A percentile compares a stretch with the other conserved stretches of the same genome.
These are phyloP conservation scores for Drosophila sucinea DNA, from an alignment of 1,140 invertebrate species.

Conservation along the genomic window DNA sequence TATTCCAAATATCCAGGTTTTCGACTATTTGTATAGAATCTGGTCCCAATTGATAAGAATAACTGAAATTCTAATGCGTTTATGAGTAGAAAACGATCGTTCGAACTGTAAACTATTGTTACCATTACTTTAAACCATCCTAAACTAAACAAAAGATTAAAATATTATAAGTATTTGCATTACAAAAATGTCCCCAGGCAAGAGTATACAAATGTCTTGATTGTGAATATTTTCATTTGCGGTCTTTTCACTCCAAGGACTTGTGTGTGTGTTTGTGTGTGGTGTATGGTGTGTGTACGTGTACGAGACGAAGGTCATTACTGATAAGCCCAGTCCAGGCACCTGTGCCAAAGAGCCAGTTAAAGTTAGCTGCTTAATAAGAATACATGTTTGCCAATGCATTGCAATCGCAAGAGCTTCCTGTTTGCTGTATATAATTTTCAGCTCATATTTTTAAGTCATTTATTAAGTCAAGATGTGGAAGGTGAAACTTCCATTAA, in stretches of 20 bases:
- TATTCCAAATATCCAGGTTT: too few species aligned
- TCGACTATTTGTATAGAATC: too few species aligned
- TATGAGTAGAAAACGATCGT: too few species aligned
- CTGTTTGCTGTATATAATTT: slow-evolving; percentile 39
- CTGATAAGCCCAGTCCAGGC: slow-evolving; percentile 61
- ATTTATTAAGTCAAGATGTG: slow-evolving; percentile 16
- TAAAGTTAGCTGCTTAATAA: slow-evolving; percentile 28
- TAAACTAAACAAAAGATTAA: too few species aligned
- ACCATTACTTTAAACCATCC: too few species aligned
- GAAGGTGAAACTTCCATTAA: slow-evolving; percentile 30
- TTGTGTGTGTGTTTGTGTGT: slow-evolving; percentile 29
- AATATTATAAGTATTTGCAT: too few species aligned
- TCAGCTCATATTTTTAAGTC: background rate
- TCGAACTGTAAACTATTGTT: too few species aligned
- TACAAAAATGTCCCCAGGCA: background rate
- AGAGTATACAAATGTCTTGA: background rate
- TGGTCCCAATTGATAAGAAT: too few species aligned
- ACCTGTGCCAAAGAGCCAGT: slow-evolving; percentile 20
- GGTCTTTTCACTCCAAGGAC: slow-evolving; percentile 30
- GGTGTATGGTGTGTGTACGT: slow-evolving; percentile 22
- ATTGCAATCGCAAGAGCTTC: slow-evolving; percentile 58
- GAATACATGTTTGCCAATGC: slow-evolving; percentile 27
- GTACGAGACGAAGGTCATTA: slow-evolving; percentile 65
- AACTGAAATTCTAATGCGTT: too few species aligned
- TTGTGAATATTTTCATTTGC: background rate